Base-by-base conservation (phyloP, 1,140 invertebrate species). In the Monomorium pharaonis region DNA sequence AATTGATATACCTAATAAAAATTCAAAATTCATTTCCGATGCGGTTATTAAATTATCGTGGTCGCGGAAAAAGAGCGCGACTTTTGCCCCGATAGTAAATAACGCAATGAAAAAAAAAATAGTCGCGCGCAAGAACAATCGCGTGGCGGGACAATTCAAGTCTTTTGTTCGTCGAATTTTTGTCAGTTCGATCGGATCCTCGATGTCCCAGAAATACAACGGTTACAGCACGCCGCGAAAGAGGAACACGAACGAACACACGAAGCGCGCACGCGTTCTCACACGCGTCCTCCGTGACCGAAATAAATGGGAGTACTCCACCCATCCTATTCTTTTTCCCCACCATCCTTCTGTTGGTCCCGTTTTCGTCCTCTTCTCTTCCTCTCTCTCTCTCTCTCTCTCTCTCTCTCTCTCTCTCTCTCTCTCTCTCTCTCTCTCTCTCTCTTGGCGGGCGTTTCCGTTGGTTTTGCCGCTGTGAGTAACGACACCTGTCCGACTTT, bases 401-500 rank as follows among this genome's bases (percentile, higher is more conserved):
- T n/a, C n/a, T n/a, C n/a, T n/a, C n/a, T n/a, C n/a, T n/a, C n/a
- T n/a, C n/a, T n/a, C n/a, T n/a, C n/a, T n/a, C n/a, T n/a, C n/a
- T n/a, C n/a, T n/a, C n/a, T n/a, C n/a, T n/a, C n/a, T n/a, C n/a
- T n/a, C n/a, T n/a, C n/a, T n/a, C n/a, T n/a, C n/a, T n/a, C n/a
- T n/a, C n/a, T 85, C 49, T 44, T 60, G 37, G 21, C 67, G 27
- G 24, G 18, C 72, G 37, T 67, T 77, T 58, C 54, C 78, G 54
- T 74, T 62, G 70, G 81, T 84, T 84, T 67, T 75, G 44, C 80
- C 33, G 47, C 21, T 44, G 69, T 60, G 86, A 89, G 44, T 88
- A 89, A 89, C 88, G 88, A 89, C 75, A 81, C 69, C 81, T 80
- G 86, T 88, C 87, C 58, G 44, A 49, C 16, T 33, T 54, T 80